Evolutionary conservation across 1,140 invertebrate species (phyloP), one percentile per base, ranked within the genome.

Genomic region (Lasioglossum baleicum): DNA sequence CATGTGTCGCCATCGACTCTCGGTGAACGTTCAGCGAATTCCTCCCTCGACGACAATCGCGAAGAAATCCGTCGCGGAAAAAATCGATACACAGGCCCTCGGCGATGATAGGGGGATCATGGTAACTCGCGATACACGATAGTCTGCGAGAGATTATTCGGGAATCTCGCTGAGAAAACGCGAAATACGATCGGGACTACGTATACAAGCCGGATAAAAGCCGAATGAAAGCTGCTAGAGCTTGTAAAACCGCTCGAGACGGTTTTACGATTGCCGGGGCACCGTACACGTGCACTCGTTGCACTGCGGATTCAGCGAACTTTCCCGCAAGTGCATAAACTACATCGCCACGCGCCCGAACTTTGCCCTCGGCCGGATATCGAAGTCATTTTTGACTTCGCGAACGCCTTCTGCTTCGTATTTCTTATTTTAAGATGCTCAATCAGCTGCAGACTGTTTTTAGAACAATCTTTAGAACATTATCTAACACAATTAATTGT

Each of bases 71-170:
- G 20, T 35, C 13, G 2, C 44, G 31, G 15, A 40, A 65, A 72
- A 58, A 61, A 58, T 79, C 76, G 69, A 79, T 79, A 48, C 15
- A 7, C 42, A 44, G 42, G 11, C 22, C 20, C 42, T 17, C 17
- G 17, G 53, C 7, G 26, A 15, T 22, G 51, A 75, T 58, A 67
- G 51, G 42, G 56, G 63, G 44, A 66, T 68, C 40, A 60, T 64
- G 51, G 11, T 10, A 35, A 58, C 64, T 40, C 35, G 51, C n/a
- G 31, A 68, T 68, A n/a, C 17, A 68, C 44, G 68, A 76, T 69
- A 40, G 53, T 6, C 15, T 2, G 65, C 35, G n/a, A 61, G n/a
- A 70, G 15, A 64, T 53, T 53, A 64, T 51, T 26, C 15, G 31
- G 42, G 35, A 69, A 69, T 48, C 69, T 0, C 10, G 7, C 15